These are phyloP conservation scores for Lutraria lutraria DNA, from an alignment of 2,888 invertebrate species.

Conservation along the genomic window DNA sequence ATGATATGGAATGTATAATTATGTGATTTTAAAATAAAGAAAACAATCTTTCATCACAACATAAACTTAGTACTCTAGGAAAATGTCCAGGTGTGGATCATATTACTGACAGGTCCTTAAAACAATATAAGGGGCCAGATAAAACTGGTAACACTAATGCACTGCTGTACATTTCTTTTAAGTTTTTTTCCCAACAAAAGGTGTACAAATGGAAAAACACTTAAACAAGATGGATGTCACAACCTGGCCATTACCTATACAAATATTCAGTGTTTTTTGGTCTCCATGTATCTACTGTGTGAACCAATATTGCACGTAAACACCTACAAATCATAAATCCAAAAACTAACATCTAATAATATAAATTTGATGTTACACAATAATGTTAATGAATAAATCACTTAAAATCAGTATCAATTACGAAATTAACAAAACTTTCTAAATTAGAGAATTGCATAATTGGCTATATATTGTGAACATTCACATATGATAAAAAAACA, in stretches of 20 bases:
- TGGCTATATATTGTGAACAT: conserved; percentile 1
- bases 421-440: background rate
- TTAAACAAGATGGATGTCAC: no score
- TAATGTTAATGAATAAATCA: background rate
- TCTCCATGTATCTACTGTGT: background rate
- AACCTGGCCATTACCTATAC: background rate
- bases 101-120: background rate
- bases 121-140: background rate
- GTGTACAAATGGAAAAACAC: no score
- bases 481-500: background rate
- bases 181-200: no score
- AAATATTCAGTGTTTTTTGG: background rate
- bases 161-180: no score
- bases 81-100: background rate
- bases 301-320: conserved; percentile 16
- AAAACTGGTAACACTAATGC: background rate
- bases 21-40: background rate
- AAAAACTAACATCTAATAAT: background rate
- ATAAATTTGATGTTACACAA: background rate
- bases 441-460: background rate
- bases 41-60: background rate
- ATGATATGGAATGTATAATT: background rate
- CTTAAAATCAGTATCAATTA: background rate
- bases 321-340: background rate
- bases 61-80: background rate